phyloP scores from a whole-genome alignment of 1,140 invertebrate genomes.

The Macrocentrus cingulum region DNA sequence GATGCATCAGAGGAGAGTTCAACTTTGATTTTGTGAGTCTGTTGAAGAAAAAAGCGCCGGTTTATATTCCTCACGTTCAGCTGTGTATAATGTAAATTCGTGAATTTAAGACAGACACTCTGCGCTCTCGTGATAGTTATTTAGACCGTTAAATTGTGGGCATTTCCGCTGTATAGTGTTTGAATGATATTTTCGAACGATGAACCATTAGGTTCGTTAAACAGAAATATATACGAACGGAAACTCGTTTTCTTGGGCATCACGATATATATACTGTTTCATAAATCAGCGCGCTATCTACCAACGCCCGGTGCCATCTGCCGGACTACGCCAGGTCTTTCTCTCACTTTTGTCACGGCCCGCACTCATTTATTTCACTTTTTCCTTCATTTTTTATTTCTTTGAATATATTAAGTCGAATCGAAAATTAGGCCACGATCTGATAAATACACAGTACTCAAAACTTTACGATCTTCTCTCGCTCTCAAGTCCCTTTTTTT shows the following conservation, averaged over 20 bases:
- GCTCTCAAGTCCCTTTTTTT: slow-evolving; percentile 1
- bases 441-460: slow-evolving; percentile 37
- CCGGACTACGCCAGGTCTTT: slow-evolving; percentile 28
- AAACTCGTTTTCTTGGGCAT: slow-evolving; percentile 42
- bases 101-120: too few species aligned
- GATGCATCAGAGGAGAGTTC: slow-evolving; percentile 8
- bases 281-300: slow-evolving; percentile 54
- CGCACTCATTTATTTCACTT: slow-evolving; percentile 10
- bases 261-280: slow-evolving; percentile 35
- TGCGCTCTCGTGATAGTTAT: too few species aligned
- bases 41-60: too few species aligned
- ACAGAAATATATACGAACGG: slow-evolving; percentile 36
- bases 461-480: slow-evolving; percentile 20
- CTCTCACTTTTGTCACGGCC: background rate
- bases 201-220: slow-evolving; percentile 25
- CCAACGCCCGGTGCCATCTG: slow-evolving; percentile 38
- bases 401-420: slow-evolving; percentile 39
- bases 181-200: background rate
- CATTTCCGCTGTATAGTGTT: background rate
- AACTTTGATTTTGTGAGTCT: background rate
- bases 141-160: background rate
- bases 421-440: slow-evolving; percentile 50
- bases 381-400: background rate
- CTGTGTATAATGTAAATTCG: too few species aligned
- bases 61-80: too few species aligned